These are phyloP conservation scores for Cydia splendana DNA, from an alignment of 1,140 invertebrate genomes.

Conservation along the genomic window DNA sequence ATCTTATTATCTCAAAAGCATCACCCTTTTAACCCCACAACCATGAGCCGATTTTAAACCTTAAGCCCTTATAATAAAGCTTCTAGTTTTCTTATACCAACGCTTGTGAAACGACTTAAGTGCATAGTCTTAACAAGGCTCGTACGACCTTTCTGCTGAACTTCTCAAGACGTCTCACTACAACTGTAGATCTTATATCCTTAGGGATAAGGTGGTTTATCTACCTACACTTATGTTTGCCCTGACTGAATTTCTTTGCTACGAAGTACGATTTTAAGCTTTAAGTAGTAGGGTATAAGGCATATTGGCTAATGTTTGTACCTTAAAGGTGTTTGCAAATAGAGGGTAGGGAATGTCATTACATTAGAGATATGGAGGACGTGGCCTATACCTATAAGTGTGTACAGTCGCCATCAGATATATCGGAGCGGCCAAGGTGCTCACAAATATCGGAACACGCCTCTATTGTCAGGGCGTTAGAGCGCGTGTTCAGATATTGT, in stretches of 20 bases:
- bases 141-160: not conserved
- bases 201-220: not conserved
- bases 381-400: not conserved
- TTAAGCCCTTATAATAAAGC: not conserved
- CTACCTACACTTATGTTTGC: not conserved
- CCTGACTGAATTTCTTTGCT: not conserved
- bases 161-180: not conserved
- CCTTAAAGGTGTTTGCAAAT: not conserved
- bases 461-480: too few relatives aligned
- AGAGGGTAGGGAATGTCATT: constrained; percentile 5
- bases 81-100: not conserved
- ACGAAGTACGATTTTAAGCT: not conserved
- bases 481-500: too few relatives aligned
- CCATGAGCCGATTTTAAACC: not conserved
- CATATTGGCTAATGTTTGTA: not conserved
- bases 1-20: not conserved
- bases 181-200: not conserved
- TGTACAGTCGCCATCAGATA: too few relatives aligned
- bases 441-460: too few relatives aligned
- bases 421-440: too few relatives aligned
- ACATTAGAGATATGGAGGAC: not conserved
- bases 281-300: not conserved
- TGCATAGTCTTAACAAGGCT: not conserved
- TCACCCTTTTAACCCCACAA: not conserved
- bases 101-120: not conserved